These are phyloP conservation scores for Drosophila putrida DNA, from an alignment of 2,888 invertebrate species.

Conservation along the genomic window DNA sequence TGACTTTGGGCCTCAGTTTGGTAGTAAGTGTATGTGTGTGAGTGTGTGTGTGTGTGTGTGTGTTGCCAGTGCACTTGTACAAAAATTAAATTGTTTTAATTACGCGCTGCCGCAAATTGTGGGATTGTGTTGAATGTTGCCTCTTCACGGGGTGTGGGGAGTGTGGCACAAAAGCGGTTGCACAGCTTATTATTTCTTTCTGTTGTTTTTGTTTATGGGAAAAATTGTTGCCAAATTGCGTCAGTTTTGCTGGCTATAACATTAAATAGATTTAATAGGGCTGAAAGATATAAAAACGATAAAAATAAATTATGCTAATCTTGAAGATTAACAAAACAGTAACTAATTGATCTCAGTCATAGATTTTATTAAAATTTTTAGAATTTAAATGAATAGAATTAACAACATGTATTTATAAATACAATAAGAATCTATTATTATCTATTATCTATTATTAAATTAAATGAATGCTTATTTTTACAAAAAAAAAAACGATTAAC, in stretches of 20 bases:
- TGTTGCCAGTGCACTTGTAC: constrained; percentile 70
- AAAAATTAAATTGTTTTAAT: constrained; percentile 81
- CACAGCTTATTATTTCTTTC: constrained; percentile 41
- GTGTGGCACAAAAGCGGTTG: constrained; percentile 19
- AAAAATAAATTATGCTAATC: not conserved
- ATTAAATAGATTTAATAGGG: constrained; percentile 27
- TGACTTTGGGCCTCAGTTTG: constrained; percentile 35
- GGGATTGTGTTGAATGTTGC: constrained; percentile 54
- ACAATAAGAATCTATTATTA: not conserved
- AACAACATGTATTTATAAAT: not conserved
- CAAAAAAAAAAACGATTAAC: no score
- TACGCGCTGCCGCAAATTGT: constrained; percentile 80
- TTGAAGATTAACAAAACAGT: not conserved
- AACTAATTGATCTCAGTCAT: not conserved
- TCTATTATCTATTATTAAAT: no score
- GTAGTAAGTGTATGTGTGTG: constrained; percentile 9
- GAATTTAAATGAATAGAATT: no score
- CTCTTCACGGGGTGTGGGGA: not conserved
- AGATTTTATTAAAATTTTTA: no score
- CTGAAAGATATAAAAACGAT: constrained; percentile 23
- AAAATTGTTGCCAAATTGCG: constrained; percentile 78
- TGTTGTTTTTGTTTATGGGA: constrained; percentile 64
- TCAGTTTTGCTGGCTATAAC: constrained; percentile 54
- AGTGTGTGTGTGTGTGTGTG: constrained; percentile 23
- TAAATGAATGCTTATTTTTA: not conserved